phyloP scores from a whole-genome alignment of 2,113 vertebrate species.

The Tachuris rubrigastra region DNA sequence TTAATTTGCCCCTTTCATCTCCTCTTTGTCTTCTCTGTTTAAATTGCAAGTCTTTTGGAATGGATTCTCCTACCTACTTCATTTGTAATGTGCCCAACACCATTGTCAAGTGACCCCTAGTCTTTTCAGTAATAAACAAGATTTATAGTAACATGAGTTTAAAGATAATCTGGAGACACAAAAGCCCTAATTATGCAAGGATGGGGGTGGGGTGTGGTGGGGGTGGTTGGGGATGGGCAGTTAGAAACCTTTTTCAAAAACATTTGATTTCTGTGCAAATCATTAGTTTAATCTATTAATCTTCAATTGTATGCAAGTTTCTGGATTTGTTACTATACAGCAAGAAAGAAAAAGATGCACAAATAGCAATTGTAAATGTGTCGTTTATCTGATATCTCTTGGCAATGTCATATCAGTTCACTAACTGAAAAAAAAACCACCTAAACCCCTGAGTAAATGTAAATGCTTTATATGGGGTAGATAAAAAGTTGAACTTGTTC shows the following conservation, averaged over 20 bases:
- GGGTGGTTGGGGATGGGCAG: background rate
- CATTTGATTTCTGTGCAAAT: background rate
- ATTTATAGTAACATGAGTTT: slow-evolving; percentile 46
- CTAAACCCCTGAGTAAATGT: background rate
- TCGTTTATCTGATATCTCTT: background rate
- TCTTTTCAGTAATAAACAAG: slow-evolving; percentile 38
- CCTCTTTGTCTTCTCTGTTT: slow-evolving; percentile 36
- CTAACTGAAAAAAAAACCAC: background rate
- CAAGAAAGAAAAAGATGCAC: background rate
- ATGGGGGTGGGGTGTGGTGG: too few relatives aligned
- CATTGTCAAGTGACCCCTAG: slow-evolving; percentile 3
- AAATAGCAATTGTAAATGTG: background rate
- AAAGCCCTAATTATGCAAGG: background rate
- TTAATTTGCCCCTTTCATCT: slow-evolving; percentile 35
- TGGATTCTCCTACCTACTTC: background rate
- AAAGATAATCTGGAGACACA: slow-evolving; percentile 19
- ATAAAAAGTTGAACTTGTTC: slow-evolving; percentile 18
- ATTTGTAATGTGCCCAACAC: background rate
- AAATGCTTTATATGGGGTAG: background rate
- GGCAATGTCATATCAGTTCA: background rate
- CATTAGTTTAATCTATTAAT: background rate
- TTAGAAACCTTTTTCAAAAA: background rate
- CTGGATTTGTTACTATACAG: background rate
- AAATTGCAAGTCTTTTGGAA: slow-evolving; percentile 13
- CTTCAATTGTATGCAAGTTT: background rate